phyloP scores from a whole-genome alignment of 2,888 invertebrate species.

The Sycophila texana region DNA sequence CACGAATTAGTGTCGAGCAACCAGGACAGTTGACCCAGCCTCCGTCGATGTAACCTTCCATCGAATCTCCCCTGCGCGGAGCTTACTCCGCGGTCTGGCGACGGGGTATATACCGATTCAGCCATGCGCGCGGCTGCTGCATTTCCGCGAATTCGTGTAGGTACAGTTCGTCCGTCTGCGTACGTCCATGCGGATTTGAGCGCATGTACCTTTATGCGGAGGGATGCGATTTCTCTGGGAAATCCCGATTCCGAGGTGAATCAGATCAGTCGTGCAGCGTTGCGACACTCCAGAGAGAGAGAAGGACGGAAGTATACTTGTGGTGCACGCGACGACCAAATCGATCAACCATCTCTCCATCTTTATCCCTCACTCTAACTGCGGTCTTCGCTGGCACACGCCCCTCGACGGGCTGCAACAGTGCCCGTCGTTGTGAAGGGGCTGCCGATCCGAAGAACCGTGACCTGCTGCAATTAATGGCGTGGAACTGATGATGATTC shows the following conservation, averaged over 20 bases:
- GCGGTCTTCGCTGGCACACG: slow-evolving; percentile 4
- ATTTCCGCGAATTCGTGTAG: not conserved
- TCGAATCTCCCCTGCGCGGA: slow-evolving; percentile 9
- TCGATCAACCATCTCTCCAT: slow-evolving; percentile 11
- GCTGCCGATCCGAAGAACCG: slow-evolving; percentile 20
- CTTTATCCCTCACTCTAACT: slow-evolving; percentile 24
- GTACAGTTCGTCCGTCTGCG: not conserved
- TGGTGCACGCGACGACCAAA: too few relatives aligned
- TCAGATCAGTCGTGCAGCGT: slow-evolving; percentile 28
- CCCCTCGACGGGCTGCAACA: not conserved
- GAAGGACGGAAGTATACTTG: slow-evolving; percentile 5
- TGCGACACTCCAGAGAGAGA: slow-evolving; percentile 23
- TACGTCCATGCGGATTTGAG: not conserved
- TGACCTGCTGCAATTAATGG: slow-evolving; percentile 48
- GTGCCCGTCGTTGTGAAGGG: slow-evolving; percentile 14
- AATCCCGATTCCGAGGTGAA: slow-evolving; percentile 32
- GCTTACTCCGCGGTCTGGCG: slow-evolving; percentile 22
- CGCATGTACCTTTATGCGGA: not conserved
- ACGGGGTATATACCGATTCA: not conserved
- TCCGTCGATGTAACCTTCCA: not conserved
- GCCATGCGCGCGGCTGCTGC: not conserved
- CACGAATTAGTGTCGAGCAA: not conserved
- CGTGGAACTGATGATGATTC: slow-evolving; percentile 55
- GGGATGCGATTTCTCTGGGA: slow-evolving; percentile 21
- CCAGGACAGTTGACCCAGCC: slow-evolving; percentile 4